Conservation (phyloP, 2,888 invertebrate species). For the Nasonia oneida region DNA sequence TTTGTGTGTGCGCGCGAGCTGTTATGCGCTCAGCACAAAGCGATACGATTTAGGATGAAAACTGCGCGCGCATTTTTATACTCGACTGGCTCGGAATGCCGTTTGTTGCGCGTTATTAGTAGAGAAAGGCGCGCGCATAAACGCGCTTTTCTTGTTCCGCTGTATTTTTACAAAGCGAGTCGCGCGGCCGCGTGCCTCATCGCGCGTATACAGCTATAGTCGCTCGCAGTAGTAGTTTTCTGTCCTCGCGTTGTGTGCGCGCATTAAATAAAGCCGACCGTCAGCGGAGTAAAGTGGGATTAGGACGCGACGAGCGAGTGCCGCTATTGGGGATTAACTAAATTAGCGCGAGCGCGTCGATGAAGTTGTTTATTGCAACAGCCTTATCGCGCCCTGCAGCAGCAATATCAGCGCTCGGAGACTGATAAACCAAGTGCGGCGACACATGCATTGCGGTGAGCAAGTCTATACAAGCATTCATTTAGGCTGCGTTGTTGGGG, state of each 20-base stretch:
- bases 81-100: background rate
- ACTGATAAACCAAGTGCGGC: too few species aligned
- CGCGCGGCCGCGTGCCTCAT: background rate
- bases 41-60: conserved; percentile 3
- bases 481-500: background rate
- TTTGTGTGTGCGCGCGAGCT: background rate
- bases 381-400: too few species aligned
- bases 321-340: too few species aligned
- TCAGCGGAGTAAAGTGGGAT: too few species aligned
- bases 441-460: too few species aligned
- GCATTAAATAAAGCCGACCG: background rate
- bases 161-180: background rate
- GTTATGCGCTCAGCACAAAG: background rate
- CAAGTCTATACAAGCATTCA: too few species aligned
- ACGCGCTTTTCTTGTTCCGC: background rate
- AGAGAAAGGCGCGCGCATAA: too few species aligned
- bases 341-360: background rate
- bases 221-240: background rate
- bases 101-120: background rate
- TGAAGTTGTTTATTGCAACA: too few species aligned
- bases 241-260: background rate
- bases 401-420: too few species aligned
- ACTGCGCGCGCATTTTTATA: background rate
- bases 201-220: background rate
- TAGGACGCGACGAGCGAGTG: too few species aligned